Conservation (phyloP, 2,888 invertebrate genomes). For the Phalera bucephala region DNA sequence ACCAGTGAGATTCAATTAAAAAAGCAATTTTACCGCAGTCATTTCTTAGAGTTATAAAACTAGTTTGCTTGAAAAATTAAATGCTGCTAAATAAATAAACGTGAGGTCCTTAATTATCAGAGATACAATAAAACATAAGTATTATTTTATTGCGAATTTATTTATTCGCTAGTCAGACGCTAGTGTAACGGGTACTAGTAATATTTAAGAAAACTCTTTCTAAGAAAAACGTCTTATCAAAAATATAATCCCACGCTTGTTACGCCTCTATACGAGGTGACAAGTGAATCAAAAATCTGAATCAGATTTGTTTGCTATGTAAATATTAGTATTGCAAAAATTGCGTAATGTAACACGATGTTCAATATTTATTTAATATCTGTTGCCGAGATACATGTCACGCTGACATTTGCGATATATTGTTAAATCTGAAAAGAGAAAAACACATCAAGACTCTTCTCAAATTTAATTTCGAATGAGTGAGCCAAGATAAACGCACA, state of each 20-base stretch:
- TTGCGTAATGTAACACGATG: neutral
- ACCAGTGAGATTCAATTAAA: too few species aligned
- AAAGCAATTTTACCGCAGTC: too few species aligned
- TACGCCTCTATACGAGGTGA: neutral
- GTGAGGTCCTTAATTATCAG: too few species aligned
- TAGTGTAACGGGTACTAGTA: too few species aligned
- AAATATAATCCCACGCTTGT: neutral
- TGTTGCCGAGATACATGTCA: conserved; percentile 1
- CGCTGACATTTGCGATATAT: neutral
- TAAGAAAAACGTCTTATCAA: neutral
- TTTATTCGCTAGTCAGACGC: too few species aligned
- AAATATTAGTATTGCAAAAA: neutral
- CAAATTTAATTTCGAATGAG: conserved; percentile 15
- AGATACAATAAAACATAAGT: too few species aligned
- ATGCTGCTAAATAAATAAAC: too few species aligned
- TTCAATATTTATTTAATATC: conserved; percentile 9
- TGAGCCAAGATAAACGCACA: conserved; percentile 26
- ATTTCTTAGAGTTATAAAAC: too few species aligned
- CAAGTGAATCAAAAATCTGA: neutral
- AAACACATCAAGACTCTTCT: conserved; percentile 13
- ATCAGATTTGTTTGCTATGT: neutral
- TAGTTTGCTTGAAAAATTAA: too few species aligned
- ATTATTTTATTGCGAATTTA: too few species aligned
- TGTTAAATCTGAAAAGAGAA: conserved; percentile 16
- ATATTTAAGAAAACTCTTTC: too few species aligned